phyloP scores from a whole-genome alignment of 2,113 vertebrate genomes.

The Tamias sibiricus region DNA sequence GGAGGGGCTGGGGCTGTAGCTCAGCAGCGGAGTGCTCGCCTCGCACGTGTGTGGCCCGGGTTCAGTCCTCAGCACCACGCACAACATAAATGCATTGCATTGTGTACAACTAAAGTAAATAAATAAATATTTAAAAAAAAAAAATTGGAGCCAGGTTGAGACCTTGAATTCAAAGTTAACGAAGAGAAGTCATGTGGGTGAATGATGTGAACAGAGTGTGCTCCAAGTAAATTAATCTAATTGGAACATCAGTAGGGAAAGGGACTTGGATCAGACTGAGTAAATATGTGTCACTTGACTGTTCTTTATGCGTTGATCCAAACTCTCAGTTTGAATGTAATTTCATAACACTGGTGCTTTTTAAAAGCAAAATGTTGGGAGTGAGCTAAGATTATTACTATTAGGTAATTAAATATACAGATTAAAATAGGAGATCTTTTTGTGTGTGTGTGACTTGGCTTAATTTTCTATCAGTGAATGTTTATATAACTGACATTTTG shows the following conservation, averaged over 20 bases:
- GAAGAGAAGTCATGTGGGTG: background rate
- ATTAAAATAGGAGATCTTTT: background rate
- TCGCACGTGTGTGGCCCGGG: too few species aligned
- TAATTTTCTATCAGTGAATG: background rate
- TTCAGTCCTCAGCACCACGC: too few species aligned
- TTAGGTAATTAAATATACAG: background rate
- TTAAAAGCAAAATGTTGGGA: background rate
- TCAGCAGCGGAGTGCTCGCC: too few species aligned
- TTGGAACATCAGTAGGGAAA: background rate
- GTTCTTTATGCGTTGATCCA: background rate
- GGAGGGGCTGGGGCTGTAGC: too few species aligned
- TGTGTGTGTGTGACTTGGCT: conserved; percentile 4
- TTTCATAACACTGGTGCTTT: background rate
- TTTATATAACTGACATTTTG: background rate
- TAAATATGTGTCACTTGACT: background rate
- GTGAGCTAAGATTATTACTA: background rate
- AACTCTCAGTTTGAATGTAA: background rate
- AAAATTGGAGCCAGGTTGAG: background rate
- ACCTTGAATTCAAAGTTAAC: background rate
- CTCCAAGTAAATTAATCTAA: background rate
- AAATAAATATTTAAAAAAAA: too few species aligned
- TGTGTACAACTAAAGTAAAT: too few species aligned
- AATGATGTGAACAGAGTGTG: too few species aligned
- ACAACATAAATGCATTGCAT: too few species aligned
- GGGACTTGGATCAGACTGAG: background rate